Conservation (phyloP, 2,888 invertebrate genomes). For the Patella depressa region DNA sequence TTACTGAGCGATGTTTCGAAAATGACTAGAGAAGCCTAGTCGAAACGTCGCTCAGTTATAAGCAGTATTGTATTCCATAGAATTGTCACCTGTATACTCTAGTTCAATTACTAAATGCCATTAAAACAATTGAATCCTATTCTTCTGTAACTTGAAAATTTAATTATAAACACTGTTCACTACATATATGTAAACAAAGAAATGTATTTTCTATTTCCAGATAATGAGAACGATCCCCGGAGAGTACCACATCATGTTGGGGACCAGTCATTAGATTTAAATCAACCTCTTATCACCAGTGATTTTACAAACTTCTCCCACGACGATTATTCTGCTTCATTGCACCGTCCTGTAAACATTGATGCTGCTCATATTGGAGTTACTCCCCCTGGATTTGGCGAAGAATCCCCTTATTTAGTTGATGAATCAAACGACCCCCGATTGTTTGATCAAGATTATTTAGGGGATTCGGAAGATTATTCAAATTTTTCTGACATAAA, state of each 20-base stretch:
- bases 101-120: no score
- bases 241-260: constrained; percentile 3
- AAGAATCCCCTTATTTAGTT: not conserved
- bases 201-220: not conserved
- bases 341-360: not conserved
- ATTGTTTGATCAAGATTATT: not conserved
- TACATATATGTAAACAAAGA: no score
- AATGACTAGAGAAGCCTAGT: no score
- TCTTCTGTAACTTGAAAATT: no score
- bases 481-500: not conserved
- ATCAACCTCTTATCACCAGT: not conserved
- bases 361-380: not conserved
- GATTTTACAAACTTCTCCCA: not conserved
- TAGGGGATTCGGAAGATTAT: not conserved
- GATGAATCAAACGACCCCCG: not conserved
- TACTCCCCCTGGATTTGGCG: not conserved
- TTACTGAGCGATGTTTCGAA: no score
- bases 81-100: no score
- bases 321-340: not conserved
- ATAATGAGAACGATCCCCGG: not conserved
- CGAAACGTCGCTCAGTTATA: no score
- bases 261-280: constrained; percentile 1
- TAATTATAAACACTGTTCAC: no score
- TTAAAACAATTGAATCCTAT: no score
- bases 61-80: no score